Conservation (phyloP, 2,888 invertebrate genomes). For the Orchestes rusci region DNA sequence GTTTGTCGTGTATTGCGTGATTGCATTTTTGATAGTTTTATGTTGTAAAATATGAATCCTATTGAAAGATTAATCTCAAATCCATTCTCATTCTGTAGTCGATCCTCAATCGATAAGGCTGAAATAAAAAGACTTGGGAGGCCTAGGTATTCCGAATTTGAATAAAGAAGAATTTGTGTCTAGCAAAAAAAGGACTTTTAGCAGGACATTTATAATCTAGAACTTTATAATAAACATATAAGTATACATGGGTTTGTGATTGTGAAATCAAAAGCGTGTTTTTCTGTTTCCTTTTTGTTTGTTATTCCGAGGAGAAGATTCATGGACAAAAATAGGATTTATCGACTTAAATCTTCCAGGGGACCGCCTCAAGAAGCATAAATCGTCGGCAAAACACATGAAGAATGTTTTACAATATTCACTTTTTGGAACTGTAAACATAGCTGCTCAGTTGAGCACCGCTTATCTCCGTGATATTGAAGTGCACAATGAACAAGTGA, state of each 20-base stretch:
- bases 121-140: constrained; percentile 12
- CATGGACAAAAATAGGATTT: constrained; percentile 17
- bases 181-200: constrained; percentile 8
- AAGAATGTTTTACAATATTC: constrained; percentile 15
- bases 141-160: constrained; percentile 9
- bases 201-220: constrained; percentile 10
- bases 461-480: constrained; percentile 12
- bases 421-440: constrained; percentile 14
- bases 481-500: constrained; percentile 14
- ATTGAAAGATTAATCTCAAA: not conserved
- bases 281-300: constrained; percentile 17
- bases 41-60: no score
- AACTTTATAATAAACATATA: constrained; percentile 1
- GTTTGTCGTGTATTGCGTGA: no score
- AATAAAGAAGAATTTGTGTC: constrained; percentile 7
- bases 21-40: no score
- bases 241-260: constrained; percentile 7
- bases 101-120: constrained; percentile 5
- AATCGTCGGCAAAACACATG: constrained; percentile 14
- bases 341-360: constrained; percentile 13
- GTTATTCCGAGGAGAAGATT: constrained; percentile 11
- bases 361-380: constrained; percentile 7
- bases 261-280: constrained; percentile 11
- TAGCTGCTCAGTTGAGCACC: constrained; percentile 11
- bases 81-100: not conserved